These are phyloP conservation scores for Graphium colonna DNA, from an alignment of 2,888 invertebrate genomes.

Conservation along the genomic window DNA sequence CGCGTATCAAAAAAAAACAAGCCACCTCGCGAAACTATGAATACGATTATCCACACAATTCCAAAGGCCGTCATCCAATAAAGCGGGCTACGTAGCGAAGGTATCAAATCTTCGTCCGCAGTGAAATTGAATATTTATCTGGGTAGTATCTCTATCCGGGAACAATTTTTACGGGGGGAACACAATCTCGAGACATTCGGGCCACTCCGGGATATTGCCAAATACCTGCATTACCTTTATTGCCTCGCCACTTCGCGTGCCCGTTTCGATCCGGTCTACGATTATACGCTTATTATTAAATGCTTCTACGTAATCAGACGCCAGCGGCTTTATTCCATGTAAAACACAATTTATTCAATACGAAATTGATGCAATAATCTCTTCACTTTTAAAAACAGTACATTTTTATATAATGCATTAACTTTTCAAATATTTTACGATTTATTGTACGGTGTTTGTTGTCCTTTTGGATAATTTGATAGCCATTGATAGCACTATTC, in stretches of 20 bases:
- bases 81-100: constrained; percentile 71
- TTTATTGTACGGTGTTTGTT: too few relatives aligned
- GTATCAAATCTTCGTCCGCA: constrained; percentile 80
- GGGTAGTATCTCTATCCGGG: constrained; percentile 78
- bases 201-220: constrained; percentile 77
- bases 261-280: constrained; percentile 63
- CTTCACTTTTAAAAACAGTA: too few relatives aligned
- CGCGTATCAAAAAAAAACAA: background rate
- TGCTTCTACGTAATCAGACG: constrained; percentile 57
- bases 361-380: too few relatives aligned
- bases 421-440: too few relatives aligned
- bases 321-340: constrained; percentile 24
- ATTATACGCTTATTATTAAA: constrained; percentile 67
- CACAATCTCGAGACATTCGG: constrained; percentile 78
- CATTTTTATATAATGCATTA: too few relatives aligned
- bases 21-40: constrained; percentile 61
- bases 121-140: constrained; percentile 80
- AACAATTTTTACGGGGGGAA: constrained; percentile 79
- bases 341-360: too few relatives aligned
- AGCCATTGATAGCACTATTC: too few relatives aligned
- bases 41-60: constrained; percentile 77
- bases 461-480: too few relatives aligned
- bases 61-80: constrained; percentile 77
- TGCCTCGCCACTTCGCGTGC: constrained; percentile 69
- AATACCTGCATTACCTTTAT: constrained; percentile 79